Base-by-base conservation (phyloP, 2,797 vertebrate species). In the Neopelma chrysocephalum region DNA sequence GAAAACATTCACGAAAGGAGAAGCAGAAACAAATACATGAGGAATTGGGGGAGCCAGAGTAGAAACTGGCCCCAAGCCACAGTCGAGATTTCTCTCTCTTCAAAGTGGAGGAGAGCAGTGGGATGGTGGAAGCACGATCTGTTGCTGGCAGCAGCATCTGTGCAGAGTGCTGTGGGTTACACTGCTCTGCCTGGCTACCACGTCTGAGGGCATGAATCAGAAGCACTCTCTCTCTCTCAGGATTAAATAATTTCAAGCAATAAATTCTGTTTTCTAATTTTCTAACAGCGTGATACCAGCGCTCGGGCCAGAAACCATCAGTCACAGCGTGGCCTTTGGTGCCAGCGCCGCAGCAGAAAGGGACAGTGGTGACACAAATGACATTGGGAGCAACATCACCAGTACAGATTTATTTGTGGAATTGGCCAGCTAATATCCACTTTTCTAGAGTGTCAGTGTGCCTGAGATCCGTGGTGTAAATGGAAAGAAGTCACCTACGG, bases 241-340 rank as follows among this genome's bases (percentile, higher is more conserved):
- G 9, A 95, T 58, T 69, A 83, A 79, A 92, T 69, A 9, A 76
- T 56, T 88, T 70, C 66, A 90, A 90, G 71, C 43, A 82, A 89
- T 82, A 81, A 94, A 94, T 66, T 75, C 57, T 69, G 60, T 36
- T 94, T 70, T 36, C 86, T 96, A 58, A 93, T 96, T 96, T 94
- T 81, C 86, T 66, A 85, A 36, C 86, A 77, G 77, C 31, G 31
- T 77, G 86, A 38, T 34, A 32, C 47, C 47, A 48, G 75, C 56
- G 26, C 69, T 43, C 34, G 40, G 60, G 75, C 88, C 83, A 95
- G 45, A 86, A 90, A 38, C 17, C 71, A 76, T 73, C 73, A 51
- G 22, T 69, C 75, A 80, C 88, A 89, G 88, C 11, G 5, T 18
- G 64, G 83, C 40, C 56, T 69, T 53, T 70, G 70, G 77, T 84